Evolutionary conservation across 2,797 vertebrate genomes (phyloP).

Genomic region (Pipistrellus pygmaeus): DNA sequence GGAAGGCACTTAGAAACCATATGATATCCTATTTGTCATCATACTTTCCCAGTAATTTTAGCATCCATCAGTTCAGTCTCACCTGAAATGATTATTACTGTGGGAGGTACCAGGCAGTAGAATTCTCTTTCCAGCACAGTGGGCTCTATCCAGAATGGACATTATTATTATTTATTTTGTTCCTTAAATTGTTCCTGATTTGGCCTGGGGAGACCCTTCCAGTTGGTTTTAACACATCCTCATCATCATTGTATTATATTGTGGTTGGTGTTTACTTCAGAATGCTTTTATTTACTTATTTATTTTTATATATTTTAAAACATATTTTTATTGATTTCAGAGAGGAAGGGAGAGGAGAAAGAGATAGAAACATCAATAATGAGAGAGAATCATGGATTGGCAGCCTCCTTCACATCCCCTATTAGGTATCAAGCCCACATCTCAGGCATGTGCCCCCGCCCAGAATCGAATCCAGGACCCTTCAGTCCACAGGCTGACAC

Average conservation of each 20-base stretch:
- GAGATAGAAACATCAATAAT: too few relatives aligned
- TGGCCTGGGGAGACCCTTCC: not conserved
- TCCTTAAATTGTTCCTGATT: not conserved
- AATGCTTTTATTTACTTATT: too few relatives aligned
- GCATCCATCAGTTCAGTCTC: accelerated
- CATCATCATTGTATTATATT: not conserved
- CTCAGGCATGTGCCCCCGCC: too few relatives aligned
- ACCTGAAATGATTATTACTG: not conserved
- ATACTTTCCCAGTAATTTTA: not conserved
- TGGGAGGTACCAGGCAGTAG: not conserved
- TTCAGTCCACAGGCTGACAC: too few relatives aligned
- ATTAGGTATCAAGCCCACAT: too few relatives aligned
- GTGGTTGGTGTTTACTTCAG: not conserved
- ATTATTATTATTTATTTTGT: not conserved
- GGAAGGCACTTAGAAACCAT: not conserved
- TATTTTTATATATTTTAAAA: too few relatives aligned
- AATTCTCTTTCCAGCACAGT: not conserved
- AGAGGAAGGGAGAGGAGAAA: too few relatives aligned
- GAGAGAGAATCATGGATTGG: too few relatives aligned
- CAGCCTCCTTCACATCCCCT: too few relatives aligned
- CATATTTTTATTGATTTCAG: too few relatives aligned
- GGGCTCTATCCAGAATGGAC: not conserved
- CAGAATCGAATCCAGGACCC: too few relatives aligned
- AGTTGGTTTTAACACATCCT: not conserved
- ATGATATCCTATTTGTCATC: not conserved